These are phyloP conservation scores for Murina feae DNA, from an alignment of 2,113 vertebrate genomes.

Conservation along the genomic window DNA sequence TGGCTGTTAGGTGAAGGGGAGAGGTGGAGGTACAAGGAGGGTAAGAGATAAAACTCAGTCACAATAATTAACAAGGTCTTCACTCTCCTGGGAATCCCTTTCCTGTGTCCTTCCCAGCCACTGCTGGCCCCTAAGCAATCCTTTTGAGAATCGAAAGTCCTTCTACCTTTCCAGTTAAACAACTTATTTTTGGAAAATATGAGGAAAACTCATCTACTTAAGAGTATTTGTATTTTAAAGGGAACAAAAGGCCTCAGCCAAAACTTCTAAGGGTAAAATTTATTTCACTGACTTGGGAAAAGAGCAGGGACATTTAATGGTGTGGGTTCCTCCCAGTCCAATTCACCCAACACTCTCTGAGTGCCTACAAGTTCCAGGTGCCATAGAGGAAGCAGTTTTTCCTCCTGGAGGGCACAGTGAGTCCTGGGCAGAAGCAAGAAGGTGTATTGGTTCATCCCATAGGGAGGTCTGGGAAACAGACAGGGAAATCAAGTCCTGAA, in stretches of 20 bases:
- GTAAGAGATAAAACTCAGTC: not conserved
- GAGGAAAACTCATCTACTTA: not conserved
- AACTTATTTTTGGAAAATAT: slow-evolving; percentile 14
- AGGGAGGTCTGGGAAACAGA: not conserved
- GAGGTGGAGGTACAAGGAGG: no score
- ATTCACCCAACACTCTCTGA: not conserved
- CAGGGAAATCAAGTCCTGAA: not conserved
- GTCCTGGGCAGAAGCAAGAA: not conserved
- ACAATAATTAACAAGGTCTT: not conserved
- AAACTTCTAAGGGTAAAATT: not conserved
- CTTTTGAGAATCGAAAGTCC: not conserved
- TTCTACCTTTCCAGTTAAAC: not conserved
- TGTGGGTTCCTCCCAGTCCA: not conserved
- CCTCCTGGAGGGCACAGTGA: not conserved
- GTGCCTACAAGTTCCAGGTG: not conserved
- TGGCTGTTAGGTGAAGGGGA: not conserved
- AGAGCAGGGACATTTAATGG: not conserved
- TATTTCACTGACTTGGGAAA: not conserved
- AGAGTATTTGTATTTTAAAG: not conserved
- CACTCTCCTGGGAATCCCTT: not conserved
- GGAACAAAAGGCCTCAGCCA: not conserved
- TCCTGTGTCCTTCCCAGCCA: not conserved
- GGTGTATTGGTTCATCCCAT: not conserved
- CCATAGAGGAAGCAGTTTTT: not conserved
- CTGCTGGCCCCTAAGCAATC: rapidly evolving